Base-by-base conservation (phyloP, 2,888 invertebrate genomes). In the Himalopsyche japonica region DNA sequence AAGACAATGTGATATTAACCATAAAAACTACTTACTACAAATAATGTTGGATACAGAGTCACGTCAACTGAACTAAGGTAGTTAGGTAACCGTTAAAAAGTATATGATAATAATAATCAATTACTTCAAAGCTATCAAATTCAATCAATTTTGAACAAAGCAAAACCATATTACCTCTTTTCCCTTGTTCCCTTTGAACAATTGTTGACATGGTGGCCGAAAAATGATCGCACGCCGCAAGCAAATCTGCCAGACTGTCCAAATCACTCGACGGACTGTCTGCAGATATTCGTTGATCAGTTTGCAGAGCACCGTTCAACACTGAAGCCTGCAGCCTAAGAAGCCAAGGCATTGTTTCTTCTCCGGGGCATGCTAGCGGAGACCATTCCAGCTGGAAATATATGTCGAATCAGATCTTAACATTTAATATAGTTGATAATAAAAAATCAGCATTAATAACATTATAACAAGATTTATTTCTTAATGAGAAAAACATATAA, bases 171-270 rank as follows among this genome's bases (percentile, higher is more conserved):
- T 64, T 20, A 87, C 87, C 87, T 81, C 82, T 84, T 79, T 84
- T 85, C 4, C 83, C 85, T 30, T 82, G 76, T 32, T 86, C 86
- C 15, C 83, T 70, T 4, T 91, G 90, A 0, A 91, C 85, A 0
- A 91, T 88, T 0, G 82, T 87, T 4, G 88, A 88, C 0, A 92
- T 90, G 24, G 89, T 89, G 0, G 87, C 83, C 0, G 91, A 87
- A 24, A 92, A 91, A n/a, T 90, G 90, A n/a, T 91, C 91, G 0
- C 91, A 89, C 12, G 92, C 92, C 0, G 88, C 84, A 20, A 89
- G 88, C 15, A 91, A 85, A 77, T 91, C 90, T 0, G 87, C 89
- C 57, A 92, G 86, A 1, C 90, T 81, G 0, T 89, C 87, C 6
- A 57, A 57, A 57, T 57, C 57, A 20, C 57, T 57, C 2, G 57